Conservation (phyloP, 1,140 invertebrate genomes). For the Panagrolaimus sp. region DNA sequence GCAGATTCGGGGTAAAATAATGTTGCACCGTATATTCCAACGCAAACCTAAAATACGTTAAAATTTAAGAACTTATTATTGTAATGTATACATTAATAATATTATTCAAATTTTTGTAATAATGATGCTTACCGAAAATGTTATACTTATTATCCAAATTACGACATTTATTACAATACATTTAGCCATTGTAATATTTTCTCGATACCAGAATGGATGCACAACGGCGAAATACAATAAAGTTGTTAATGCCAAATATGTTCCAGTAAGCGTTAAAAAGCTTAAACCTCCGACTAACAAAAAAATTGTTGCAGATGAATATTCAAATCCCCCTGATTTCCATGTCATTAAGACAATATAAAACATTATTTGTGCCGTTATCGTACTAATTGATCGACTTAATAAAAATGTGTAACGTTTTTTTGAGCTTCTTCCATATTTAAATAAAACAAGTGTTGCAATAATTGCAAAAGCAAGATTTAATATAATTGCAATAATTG, state of each 20-base stretch:
- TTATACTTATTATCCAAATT: conserved; percentile 28
- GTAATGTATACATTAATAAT: too few relatives aligned
- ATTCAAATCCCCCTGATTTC: conserved; percentile 36
- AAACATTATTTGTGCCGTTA: conserved; percentile 37
- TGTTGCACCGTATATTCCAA: conserved; percentile 37
- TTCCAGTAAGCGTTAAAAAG: conserved; percentile 27
- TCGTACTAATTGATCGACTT: conserved; percentile 29
- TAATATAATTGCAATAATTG: conserved; percentile 33
- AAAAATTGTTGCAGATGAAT: conserved; percentile 39
- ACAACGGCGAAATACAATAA: conserved; percentile 40
- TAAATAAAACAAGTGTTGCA: conserved; percentile 5
- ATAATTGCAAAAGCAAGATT: conserved; percentile 29
- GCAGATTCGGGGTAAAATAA: conserved; percentile 44
- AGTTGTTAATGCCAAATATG: conserved; percentile 33
- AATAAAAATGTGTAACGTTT: conserved; percentile 45
- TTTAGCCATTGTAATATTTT: conserved; percentile 29
- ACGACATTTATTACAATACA: conserved; percentile 24
- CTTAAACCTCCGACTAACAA: conserved; percentile 28
- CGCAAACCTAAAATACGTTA: conserved; percentile 19
- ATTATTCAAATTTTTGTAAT: too few relatives aligned
- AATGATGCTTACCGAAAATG: background rate
- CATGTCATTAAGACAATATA: conserved; percentile 43
- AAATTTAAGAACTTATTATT: too few relatives aligned
- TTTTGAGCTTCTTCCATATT: conserved; percentile 23
- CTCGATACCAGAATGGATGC: conserved; percentile 36